phyloP scores from a whole-genome alignment of 2,113 vertebrate species.

The Scatophagus argus region DNA sequence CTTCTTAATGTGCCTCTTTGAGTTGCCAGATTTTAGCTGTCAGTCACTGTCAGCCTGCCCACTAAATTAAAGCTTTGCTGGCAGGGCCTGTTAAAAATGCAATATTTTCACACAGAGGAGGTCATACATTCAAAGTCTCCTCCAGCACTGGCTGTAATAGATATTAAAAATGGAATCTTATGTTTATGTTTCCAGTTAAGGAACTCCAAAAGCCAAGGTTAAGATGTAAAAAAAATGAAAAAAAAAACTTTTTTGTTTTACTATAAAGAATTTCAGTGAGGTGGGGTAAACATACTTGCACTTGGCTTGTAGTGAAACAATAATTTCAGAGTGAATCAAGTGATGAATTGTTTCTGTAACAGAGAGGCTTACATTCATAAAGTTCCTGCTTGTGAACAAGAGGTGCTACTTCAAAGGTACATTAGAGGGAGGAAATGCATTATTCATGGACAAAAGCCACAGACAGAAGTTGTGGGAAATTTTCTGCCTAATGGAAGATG shows the following conservation, averaged over 20 bases:
- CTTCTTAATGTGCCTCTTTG: background rate
- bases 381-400: slow-evolving; percentile 50
- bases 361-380: slow-evolving; percentile 43
- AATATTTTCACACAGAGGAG: slow-evolving; percentile 29
- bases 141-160: slow-evolving; percentile 1
- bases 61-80: slow-evolving; percentile 10
- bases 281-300: slow-evolving; percentile 26
- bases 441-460: slow-evolving; percentile 61
- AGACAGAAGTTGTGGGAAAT: slow-evolving; percentile 44
- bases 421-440: slow-evolving; percentile 58
- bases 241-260: slow-evolving; percentile 23
- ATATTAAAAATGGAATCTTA: slow-evolving; percentile 16
- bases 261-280: slow-evolving; percentile 9
- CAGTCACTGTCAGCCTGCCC: slow-evolving; percentile 11
- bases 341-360: slow-evolving; percentile 52
- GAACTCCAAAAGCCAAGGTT: slow-evolving; percentile 20
- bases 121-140: slow-evolving; percentile 33
- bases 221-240: slow-evolving; percentile 17
- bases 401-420: slow-evolving; percentile 69
- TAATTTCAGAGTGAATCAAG: slow-evolving; percentile 40
- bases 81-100: background rate
- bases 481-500: slow-evolving; percentile 54
- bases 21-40: slow-evolving; percentile 13
- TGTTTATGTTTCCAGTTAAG: slow-evolving; percentile 1
- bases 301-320: slow-evolving; percentile 52